These are phyloP conservation scores for Panurus biarmicus DNA, from an alignment of 2,113 vertebrate species.

Conservation along the genomic window DNA sequence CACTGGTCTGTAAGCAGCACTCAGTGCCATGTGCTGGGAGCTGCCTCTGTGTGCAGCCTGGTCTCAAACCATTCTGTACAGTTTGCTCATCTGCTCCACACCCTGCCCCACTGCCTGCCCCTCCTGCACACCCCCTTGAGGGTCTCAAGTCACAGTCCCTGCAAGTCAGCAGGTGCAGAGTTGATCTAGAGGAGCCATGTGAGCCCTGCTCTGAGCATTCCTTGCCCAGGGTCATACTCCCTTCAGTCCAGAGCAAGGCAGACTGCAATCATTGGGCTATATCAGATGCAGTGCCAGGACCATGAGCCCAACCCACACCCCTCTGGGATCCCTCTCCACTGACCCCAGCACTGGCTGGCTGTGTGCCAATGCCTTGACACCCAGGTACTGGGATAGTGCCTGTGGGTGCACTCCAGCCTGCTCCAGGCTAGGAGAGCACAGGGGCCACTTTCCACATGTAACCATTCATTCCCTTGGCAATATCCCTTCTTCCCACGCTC, in stretches of 20 bases:
- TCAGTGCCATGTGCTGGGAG: background rate
- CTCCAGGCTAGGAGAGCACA: background rate
- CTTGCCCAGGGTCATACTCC: background rate
- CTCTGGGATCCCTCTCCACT: background rate
- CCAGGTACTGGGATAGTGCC: background rate
- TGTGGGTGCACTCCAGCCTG: background rate
- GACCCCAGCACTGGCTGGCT: background rate
- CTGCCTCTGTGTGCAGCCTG: background rate
- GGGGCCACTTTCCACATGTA: background rate
- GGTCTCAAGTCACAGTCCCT: background rate
- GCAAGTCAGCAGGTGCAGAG: background rate
- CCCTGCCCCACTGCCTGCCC: background rate
- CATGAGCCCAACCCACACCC: background rate
- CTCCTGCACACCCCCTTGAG: background rate
- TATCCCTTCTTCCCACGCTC: background rate
- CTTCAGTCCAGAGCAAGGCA: background rate
- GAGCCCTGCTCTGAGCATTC: background rate
- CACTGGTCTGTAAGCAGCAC: background rate
- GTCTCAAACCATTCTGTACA: background rate
- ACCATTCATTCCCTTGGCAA: background rate
- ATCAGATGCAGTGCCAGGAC: background rate
- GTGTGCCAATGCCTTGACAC: background rate
- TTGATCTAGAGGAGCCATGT: rapidly evolving
- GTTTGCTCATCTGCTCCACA: background rate
- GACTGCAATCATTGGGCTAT: background rate